Percentiles rank a stretch among this genome's conserved stretches.
These are phyloP conservation scores for Ibidorhyncha struthersii DNA, from an alignment of 2,113 vertebrate genomes.

Conservation along the genomic window DNA sequence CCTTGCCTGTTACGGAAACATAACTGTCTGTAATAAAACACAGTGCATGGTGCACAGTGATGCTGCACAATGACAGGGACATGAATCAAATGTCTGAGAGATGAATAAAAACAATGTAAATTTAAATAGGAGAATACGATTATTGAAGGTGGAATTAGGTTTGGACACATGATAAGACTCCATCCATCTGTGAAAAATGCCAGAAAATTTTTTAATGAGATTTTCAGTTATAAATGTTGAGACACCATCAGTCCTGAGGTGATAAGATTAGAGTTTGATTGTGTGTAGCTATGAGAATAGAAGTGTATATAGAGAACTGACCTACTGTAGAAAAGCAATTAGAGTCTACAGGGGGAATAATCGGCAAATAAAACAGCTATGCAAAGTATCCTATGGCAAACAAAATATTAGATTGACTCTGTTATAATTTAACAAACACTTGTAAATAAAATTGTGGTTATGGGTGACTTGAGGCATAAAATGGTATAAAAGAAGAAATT, in stretches of 20 bases:
- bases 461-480: conserved; percentile 40
- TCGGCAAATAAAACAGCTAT: neutral
- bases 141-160: conserved; percentile 52
- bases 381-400: neutral
- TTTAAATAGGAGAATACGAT: conserved; percentile 34
- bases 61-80: neutral
- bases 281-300: neutral
- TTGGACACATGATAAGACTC: conserved; percentile 32
- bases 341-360: neutral
- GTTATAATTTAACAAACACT: conserved; percentile 24
- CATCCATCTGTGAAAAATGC: conserved; percentile 39
- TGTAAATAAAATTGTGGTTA: conserved; percentile 35
- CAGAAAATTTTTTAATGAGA: conserved; percentile 58
- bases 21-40: neutral
- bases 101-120: conserved; percentile 21
- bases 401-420: neutral
- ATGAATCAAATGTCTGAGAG: conserved; percentile 31
- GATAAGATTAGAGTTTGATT: conserved; percentile 48
- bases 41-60: neutral
- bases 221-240: conserved; percentile 22
- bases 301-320: neutral
- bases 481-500: conserved; percentile 14
- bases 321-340: conserved; percentile 52
- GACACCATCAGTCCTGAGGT: conserved; percentile 14
- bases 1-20: neutral